Evolutionary conservation across 2,888 invertebrate genomes (phyloP).

Genomic region (Nephrotoma flavescens): DNA sequence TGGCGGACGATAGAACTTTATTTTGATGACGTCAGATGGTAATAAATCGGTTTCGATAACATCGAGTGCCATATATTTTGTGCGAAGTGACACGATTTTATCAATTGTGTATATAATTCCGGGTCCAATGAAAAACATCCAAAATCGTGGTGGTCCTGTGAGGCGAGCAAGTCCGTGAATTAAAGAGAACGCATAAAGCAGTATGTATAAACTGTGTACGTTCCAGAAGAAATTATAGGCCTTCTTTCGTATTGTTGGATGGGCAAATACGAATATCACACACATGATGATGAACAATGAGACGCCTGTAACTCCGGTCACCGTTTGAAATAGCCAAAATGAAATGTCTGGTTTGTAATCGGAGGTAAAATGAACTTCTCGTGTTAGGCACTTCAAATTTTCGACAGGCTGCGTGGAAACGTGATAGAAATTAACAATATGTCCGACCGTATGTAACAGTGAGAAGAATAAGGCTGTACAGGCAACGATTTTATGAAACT

Average conservation of each 20-base stretch:
- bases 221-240: slow-evolving; percentile 94
- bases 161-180: slow-evolving; percentile 83
- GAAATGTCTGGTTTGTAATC: slow-evolving; percentile 88
- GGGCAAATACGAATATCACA: slow-evolving; percentile 92
- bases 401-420: slow-evolving; percentile 91
- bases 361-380: slow-evolving; percentile 85
- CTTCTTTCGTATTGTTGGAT: slow-evolving; percentile 79
- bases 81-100: slow-evolving; percentile 82
- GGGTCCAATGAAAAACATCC: slow-evolving; percentile 87
- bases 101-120: slow-evolving; percentile 81
- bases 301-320: slow-evolving; percentile 81
- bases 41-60: slow-evolving; percentile 85
- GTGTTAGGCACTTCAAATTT: slow-evolving; percentile 80
- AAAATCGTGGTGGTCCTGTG: slow-evolving; percentile 83
- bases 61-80: slow-evolving; percentile 82
- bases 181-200: slow-evolving; percentile 70
- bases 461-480: slow-evolving; percentile 90
- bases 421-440: slow-evolving; percentile 95
- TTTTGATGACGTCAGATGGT: slow-evolving; percentile 87
- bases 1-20: slow-evolving; percentile 89
- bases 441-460: slow-evolving; percentile 81
- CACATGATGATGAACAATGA: slow-evolving; percentile 80
- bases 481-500: slow-evolving; percentile 94
- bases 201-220: slow-evolving; percentile 78
- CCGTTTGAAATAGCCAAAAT: slow-evolving; percentile 90